Base-by-base conservation (phyloP, 1,140 invertebrate genomes). In the Trichonephila inaurata region DNA sequence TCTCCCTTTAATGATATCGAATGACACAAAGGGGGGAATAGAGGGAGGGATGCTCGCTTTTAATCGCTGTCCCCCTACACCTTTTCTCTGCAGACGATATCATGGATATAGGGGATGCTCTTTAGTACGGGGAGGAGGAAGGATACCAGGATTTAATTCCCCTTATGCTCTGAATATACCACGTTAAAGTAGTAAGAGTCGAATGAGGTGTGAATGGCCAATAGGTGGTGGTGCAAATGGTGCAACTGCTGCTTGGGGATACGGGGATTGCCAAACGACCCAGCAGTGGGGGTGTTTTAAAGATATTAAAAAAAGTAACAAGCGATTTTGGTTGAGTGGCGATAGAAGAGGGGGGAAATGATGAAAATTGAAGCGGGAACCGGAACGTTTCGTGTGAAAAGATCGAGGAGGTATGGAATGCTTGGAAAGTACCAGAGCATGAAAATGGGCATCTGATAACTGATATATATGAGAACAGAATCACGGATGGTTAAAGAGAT, bases 1-100 rank as follows among this genome's bases (percentile, higher is more conserved):
- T 69, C 66, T 58, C n/a, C 60, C 51, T 87, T 77, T 92, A 92
- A 92, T 92, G 91, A 92, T 92, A 92, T 92, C 82, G 83, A 92
- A 92, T 92, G 91, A 92, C 91, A 92, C 91, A 92, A 92, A 92
- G 83, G 66, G 66, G 91, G 6, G 21, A 69, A 18, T 33, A 24
- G 28, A 44, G 28, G 90, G 33, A 40, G 33, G 60, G 77, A 58
- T 61, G 44, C 44, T 16, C 12, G 40, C 82, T n/a, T 85, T 85
- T 58, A 64, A 83, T 92, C 60, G 89, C 90, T 81, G 64, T 19
- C 33, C 77, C 61, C 61, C 61, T 51, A 0, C 51, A 33, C 28
- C 82, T 60, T 60, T 60, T 58, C 82, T 51, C 72, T 77, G 72
- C 72, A 77, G 72, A 77, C 21, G 82, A 85, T 40, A 85, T 58